Evolutionary conservation across 2,797 vertebrate species (phyloP), one percentile per base, ranked within the genome.

Genomic region (Pelobates cultripes): DNA sequence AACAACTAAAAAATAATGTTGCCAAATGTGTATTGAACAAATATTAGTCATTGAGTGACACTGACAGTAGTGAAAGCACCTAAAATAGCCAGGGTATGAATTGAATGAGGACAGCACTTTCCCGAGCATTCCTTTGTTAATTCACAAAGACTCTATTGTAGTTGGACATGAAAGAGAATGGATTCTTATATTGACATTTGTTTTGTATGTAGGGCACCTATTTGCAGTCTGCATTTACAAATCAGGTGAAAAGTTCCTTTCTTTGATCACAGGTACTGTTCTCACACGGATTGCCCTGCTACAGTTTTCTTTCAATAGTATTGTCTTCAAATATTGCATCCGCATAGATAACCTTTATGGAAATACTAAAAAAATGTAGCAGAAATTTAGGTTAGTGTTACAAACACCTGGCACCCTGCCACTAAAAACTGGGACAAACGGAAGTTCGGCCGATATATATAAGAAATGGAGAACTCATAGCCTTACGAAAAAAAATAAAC

Each of bases 191-290:
- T 78, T 68, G 76, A 68, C 44, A 57, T 70, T 78, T 66, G 61
- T 60, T 70, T 70, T 78, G 45, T 78, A 78, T 78, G 67, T 78
- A 78, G 76, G 76, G 76, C 76, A 78, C 76, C 76, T 78, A 66
- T 61, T 70, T 70, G 51, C 40, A n/a, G 66, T 60, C 53, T 68
- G 66, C 66, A 78, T 70, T 77, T 68, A 13, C 63, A n/a, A 66
- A 77, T 77, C 75, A 77, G 40, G 64, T 77, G 75, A 77, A 53
- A 40, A 51, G 12, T 66, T 28, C 28, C 28, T 28, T 1, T 28
- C 28, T 28, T 28, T 28, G 28, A 28, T 28, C 28, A 28, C 2
- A 28, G 28, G 28, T 28, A 28, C 28, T 28, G 14, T 53, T 70
- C 17, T 17, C 61, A 70, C 51, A 43, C 70, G 66, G 40, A 55